Conservation (phyloP, 2,888 invertebrate species). For the Tricholauxania praeusta region DNA sequence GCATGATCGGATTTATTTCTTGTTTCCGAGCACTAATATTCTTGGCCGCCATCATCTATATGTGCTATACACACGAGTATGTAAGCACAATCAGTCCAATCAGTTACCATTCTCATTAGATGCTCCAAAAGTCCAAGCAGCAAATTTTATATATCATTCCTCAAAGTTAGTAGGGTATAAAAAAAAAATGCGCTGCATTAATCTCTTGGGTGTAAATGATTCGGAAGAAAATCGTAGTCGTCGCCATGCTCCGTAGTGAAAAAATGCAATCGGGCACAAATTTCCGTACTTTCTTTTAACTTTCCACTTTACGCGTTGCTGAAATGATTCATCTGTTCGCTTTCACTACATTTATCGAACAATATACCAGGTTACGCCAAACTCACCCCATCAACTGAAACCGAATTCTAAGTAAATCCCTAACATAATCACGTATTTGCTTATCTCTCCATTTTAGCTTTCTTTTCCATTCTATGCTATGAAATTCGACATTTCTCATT, state of each 20-base stretch:
- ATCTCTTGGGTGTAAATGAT: too few species aligned
- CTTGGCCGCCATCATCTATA: too few species aligned
- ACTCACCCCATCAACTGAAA: background rate
- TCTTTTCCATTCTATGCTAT: background rate
- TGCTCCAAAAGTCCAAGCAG: too few species aligned
- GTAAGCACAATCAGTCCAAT: too few species aligned
- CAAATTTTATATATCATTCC: too few species aligned
- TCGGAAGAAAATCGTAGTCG: too few species aligned
- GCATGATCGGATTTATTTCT: too few species aligned
- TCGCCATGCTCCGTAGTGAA: background rate
- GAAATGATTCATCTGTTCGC: conserved; percentile 44
- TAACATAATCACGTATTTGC: conserved; percentile 25
- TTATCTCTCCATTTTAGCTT: conserved; percentile 1
- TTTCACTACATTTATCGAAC: conserved; percentile 24
- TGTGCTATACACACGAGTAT: too few species aligned
- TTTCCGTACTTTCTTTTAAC: background rate
- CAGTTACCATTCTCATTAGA: too few species aligned
- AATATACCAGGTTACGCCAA: background rate
- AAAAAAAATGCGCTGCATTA: too few species aligned
- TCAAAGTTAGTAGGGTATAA: too few species aligned
- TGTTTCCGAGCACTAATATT: too few species aligned
- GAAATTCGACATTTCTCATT: conserved; percentile 32
- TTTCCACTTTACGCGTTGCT: background rate
- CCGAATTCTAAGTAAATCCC: conserved; percentile 3
- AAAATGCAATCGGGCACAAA: background rate